Percentiles rank a stretch among this genome's conserved stretches.
phyloP scores from a whole-genome alignment of 2,888 invertebrate species.

The Drosophila barbarae region DNA sequence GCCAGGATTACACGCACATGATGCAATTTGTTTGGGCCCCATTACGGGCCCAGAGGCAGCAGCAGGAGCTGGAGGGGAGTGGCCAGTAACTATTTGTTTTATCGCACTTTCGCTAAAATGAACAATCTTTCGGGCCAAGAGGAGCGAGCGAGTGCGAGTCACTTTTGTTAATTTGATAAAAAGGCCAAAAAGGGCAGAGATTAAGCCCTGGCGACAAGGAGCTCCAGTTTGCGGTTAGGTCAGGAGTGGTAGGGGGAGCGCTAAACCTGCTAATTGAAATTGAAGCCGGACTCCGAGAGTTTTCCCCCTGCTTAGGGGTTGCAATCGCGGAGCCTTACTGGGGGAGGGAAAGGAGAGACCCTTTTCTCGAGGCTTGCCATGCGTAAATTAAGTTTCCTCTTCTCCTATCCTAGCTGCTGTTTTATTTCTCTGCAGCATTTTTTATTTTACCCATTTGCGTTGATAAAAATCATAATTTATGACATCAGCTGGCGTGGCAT shows the following conservation, averaged over 20 bases:
- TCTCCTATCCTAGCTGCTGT: constrained; percentile 44
- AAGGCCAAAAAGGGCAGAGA: constrained; percentile 68
- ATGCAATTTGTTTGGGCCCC: constrained; percentile 74
- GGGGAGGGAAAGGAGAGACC: neutral
- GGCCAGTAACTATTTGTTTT: constrained; percentile 69
- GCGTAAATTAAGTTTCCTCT: constrained; percentile 68
- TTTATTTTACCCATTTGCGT: constrained; percentile 71
- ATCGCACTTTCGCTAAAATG: constrained; percentile 77
- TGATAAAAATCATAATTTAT: constrained; percentile 80
- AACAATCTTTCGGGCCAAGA: constrained; percentile 56
- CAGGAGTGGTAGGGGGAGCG: constrained; percentile 27
- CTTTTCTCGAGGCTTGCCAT: constrained; percentile 44
- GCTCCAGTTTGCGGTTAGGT: constrained; percentile 45
- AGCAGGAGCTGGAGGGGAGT: constrained; percentile 6
- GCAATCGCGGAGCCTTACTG: constrained; percentile 6
- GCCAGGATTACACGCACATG: constrained; percentile 70
- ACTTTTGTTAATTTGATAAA: constrained; percentile 78
- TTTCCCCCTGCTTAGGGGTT: constrained; percentile 30
- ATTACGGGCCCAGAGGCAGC: constrained; percentile 38
- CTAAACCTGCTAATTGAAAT: constrained; percentile 67
- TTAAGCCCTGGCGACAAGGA: constrained; percentile 59
- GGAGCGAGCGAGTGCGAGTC: constrained; percentile 47
- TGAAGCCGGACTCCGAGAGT: constrained; percentile 50
- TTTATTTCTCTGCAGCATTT: constrained; percentile 47
- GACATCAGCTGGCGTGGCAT: constrained; percentile 70